A percentile compares a stretch with the other conserved stretches of the same genome.
Conservation (phyloP, 2,113 vertebrate genomes). For the Nettapus auritus region DNA sequence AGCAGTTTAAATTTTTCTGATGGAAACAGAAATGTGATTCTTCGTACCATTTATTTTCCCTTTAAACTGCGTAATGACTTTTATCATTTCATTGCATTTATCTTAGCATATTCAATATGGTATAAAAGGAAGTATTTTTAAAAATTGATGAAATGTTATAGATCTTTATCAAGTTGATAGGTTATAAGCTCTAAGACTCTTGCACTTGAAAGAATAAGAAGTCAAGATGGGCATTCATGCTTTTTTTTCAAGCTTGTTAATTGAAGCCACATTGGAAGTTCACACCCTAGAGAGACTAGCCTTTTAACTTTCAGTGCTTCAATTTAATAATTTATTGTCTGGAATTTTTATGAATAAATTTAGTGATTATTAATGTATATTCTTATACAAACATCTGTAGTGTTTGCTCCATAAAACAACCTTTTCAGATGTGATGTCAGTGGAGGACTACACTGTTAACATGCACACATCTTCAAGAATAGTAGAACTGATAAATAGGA, state of each 20-base stretch:
- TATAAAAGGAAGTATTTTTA: neutral
- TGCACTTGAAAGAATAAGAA: neutral
- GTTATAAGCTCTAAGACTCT: neutral
- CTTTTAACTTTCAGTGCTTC: neutral
- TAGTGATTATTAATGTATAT: neutral
- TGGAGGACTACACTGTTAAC: neutral
- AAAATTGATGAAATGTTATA: neutral
- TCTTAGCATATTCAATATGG: neutral
- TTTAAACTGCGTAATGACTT: neutral
- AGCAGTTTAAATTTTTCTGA: neutral
- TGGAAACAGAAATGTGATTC: neutral
- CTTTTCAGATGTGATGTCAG: neutral
- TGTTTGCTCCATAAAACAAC: neutral
- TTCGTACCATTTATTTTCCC: neutral
- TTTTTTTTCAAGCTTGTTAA: neutral
- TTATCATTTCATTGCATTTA: neutral
- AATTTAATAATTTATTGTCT: no score
- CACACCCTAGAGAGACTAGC: fast-evolving
- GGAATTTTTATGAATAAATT: no score
- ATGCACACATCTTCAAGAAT: neutral
- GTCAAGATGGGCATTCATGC: neutral
- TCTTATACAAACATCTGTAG: neutral
- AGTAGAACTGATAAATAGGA: neutral
- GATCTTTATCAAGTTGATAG: neutral
- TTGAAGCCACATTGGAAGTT: neutral